phyloP scores from a whole-genome alignment of 92 coral and sea anemone species.

The Phenganax stokvisi region DNA sequence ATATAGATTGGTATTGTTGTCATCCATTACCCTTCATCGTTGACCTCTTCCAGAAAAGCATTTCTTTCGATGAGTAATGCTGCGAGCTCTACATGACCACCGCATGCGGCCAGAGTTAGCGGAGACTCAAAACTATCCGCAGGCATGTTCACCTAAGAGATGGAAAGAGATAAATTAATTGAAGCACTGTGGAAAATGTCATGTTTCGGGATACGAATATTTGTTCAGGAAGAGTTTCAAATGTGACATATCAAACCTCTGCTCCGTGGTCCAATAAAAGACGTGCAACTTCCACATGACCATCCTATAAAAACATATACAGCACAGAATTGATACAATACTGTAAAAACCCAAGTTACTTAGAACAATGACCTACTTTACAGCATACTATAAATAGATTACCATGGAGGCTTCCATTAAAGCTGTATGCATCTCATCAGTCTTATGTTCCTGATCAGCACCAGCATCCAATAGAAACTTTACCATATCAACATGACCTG shows the following conservation, averaged over 20 bases:
- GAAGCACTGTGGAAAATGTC: background rate
- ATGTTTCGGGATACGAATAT: too few relatives aligned
- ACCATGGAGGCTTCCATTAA: conserved; percentile 98
- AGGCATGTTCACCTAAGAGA: conserved; percentile 90
- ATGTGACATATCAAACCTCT: conserved; percentile 50
- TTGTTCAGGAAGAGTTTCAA: too few relatives aligned
- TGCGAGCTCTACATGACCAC: conserved; percentile 98
- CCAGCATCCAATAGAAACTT: conserved; percentile 95
- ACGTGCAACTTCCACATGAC: conserved; percentile 97
- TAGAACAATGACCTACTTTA: background rate
- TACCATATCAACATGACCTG: conserved; percentile 98
- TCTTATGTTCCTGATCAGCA: conserved; percentile 98
- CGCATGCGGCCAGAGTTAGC: conserved; percentile 94
- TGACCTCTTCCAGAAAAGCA: conserved; percentile 93
- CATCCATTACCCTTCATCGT: conserved; percentile 89
- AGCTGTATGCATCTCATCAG: conserved; percentile 99
- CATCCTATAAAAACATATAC: conserved; percentile 47
- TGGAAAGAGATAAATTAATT: background rate
- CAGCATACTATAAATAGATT: background rate
- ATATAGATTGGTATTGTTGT: background rate
- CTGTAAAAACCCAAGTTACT: background rate
- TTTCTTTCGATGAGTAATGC: conserved; percentile 87
- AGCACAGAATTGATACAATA: background rate
- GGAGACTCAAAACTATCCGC: conserved; percentile 99
- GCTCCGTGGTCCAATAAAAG: conserved; percentile 94